Conservation (phyloP, 2,888 invertebrate genomes). For the Vesta saturnalis region DNA sequence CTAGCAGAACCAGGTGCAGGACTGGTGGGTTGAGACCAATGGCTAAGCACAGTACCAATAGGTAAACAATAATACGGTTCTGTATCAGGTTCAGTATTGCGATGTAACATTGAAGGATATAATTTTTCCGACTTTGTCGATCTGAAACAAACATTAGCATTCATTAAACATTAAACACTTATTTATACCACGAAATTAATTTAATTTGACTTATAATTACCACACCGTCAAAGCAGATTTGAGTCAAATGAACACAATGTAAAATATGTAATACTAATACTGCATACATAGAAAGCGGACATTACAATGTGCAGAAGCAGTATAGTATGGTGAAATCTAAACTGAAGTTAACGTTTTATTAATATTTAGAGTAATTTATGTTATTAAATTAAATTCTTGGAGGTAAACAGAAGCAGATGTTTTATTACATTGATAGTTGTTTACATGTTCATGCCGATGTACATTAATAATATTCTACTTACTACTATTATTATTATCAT, state of each 20-base stretch:
- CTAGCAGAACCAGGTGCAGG: conserved; percentile 70
- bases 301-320: conserved; percentile 41
- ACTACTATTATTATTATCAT: too few relatives aligned
- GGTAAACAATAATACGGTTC: conserved; percentile 89
- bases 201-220: too few relatives aligned
- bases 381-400: neutral
- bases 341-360: conserved; percentile 35
- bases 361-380: neutral
- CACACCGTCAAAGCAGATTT: neutral
- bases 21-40: conserved; percentile 79
- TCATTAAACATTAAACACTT: too few relatives aligned
- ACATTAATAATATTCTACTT: too few relatives aligned
- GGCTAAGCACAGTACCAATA: conserved; percentile 67
- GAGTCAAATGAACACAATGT: conserved; percentile 24
- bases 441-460: too few relatives aligned
- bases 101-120: conserved; percentile 90
- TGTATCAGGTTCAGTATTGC: conserved; percentile 83
- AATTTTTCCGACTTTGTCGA: conserved; percentile 96
- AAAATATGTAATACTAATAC: conserved; percentile 4
- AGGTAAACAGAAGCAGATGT: too few relatives aligned
- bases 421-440: too few relatives aligned
- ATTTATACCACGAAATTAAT: too few relatives aligned
- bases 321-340: conserved; percentile 14
- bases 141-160: conserved; percentile 65
- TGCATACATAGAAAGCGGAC: conserved; percentile 46